Evolutionary conservation across 2,888 invertebrate genomes (phyloP), one percentile per base, ranked within the genome.

Genomic region (Clepsis dumicolana): DNA sequence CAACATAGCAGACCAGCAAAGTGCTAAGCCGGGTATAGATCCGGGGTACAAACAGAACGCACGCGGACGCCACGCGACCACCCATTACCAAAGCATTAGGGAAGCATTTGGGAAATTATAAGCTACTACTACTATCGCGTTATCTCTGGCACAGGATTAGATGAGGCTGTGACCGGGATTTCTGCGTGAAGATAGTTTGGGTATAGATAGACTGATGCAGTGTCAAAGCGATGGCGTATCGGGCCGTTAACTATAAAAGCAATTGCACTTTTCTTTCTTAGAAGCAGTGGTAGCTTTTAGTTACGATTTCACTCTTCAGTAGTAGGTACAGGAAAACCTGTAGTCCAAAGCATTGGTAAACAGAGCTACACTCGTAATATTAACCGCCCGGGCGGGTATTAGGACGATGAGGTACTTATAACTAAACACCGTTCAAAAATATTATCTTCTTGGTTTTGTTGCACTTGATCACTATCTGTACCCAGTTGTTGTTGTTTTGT

Each of bases 21-120:
- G 59, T 59, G 59, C 38, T 59, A 59, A 59, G 59, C 54, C 29
- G 27, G 52, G 54, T 59, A 29, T 32, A 24, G n/a, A n/a, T 56
- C 35, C 56, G 32, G 35, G 12, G 35, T 10, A 59, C 59, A 59
- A 25, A 59, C 59, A 41, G 41, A 8, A 24, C 21, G 16, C 59
- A 59, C 59, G 59, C 59, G 59, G 59, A 24, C 25, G 59, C 41
- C 57, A 57, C 57, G 38, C 57, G 54, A 16, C 54, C 24, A 12
- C 35, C 59, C 59, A 59, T 59, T 59, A 59, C 59, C 24, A 4
- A 10, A 14, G 41, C 59, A 59, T 59, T 59, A 54, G 38, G 52
- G 59, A 25, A 21, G 41, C 59, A 25, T 56, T 56, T 35, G 38
- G 41, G 59, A 18, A 38, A 59, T 59, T 59, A 59, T 38, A 59